Base-by-base conservation (phyloP, 2,113 vertebrate species). In the Psilopsiagon aymara region DNA sequence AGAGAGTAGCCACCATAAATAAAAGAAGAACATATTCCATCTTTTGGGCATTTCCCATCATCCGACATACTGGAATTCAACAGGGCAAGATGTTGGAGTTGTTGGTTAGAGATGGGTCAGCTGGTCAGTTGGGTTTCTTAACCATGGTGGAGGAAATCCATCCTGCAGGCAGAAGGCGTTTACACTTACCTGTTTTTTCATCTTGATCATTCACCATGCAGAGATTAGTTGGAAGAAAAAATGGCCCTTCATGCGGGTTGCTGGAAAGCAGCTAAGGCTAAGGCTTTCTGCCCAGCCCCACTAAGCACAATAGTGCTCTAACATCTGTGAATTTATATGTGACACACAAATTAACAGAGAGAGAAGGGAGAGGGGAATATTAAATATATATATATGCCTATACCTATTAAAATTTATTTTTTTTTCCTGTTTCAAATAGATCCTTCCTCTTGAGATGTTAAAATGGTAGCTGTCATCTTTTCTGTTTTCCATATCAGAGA, bases 41-140 rank as follows among this genome's bases (percentile, higher is more conserved):
- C 57, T 51, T 91, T 43, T 14, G 6, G 53, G 53, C 17, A 37
- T 29, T 94, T 69, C 53, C 39, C 23, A 62, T 43, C 53, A 17
- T 62, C 44, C 63, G 49, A 2, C 0, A 0, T 14, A 7, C 27
- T 9, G 11, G 35, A 17, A 3, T 86, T 44, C 27, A 43, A 11
- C 25, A 11, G 80, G 43, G 37, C 3, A 17, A 51, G 86, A 4
- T 23, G 7, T 23, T 6, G 44, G 46, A 39, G 18, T 1, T 33
- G 41, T 31, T 47, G 75, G 55, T 33, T 19, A 67, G 76, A 25
- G 37, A 11, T 1, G 4, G 33, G 33, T 59, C 62, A n/a, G 76
- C 35, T 12, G 3, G 7, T 29, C 10, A 8, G 81, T 14, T 12
- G 68, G 52, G 27, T 91, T 73, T 75, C 37, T 53, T 37, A 80